Evolutionary conservation across 2,888 invertebrate genomes (phyloP).

Genomic region (Morpho helenor): DNA sequence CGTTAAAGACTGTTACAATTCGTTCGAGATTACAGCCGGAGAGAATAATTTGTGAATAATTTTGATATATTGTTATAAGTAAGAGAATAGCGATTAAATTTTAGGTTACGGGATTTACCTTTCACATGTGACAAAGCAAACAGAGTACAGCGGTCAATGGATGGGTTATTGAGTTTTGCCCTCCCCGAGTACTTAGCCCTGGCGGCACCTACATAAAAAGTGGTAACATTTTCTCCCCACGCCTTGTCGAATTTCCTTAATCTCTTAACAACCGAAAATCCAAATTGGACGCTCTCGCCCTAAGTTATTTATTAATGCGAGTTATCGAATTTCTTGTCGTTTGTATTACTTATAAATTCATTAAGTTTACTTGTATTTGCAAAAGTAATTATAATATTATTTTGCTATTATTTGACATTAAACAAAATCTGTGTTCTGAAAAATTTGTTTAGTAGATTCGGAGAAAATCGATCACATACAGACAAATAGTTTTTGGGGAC

Average conservation of each 20-base stretch:
- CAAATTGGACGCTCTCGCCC: neutral
- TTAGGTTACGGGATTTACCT: slow-evolving; percentile 49
- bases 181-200: slow-evolving; percentile 2
- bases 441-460: neutral
- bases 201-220: slow-evolving; percentile 54
- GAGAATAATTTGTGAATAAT: slow-evolving; percentile 34
- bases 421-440: no score
- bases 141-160: slow-evolving; percentile 25
- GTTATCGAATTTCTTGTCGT: neutral
- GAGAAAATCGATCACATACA: neutral
- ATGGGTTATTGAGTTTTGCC: no score
- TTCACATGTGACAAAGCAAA: slow-evolving; percentile 60
- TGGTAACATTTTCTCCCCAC: slow-evolving; percentile 54
- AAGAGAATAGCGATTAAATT: slow-evolving; percentile 63
- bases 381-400: no score
- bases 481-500: no score
- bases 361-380: no score
- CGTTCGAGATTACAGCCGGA: slow-evolving; percentile 17
- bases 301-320: neutral
- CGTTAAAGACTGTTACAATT: slow-evolving; percentile 8
- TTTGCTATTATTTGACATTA: no score
- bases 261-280: slow-evolving; percentile 39
- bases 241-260: slow-evolving; percentile 58
- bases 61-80: slow-evolving; percentile 45
- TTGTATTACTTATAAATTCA: no score